Evolutionary conservation across 2,113 vertebrate genomes (phyloP).

Genomic region (Eidolon helvum): DNA sequence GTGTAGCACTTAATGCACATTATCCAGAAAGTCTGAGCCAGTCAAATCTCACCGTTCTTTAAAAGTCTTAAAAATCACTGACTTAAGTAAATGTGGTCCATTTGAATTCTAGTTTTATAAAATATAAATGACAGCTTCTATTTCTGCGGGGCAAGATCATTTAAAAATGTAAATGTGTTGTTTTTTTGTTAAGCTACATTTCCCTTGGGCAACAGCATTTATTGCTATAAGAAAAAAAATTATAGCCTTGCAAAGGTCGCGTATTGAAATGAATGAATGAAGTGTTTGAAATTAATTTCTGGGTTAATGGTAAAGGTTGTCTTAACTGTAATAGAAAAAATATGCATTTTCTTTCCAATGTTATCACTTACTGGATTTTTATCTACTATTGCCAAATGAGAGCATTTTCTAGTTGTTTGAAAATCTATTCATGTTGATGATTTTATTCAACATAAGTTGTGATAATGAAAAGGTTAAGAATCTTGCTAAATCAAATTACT

Average conservation of each 20-base stretch:
- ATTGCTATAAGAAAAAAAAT: conserved; percentile 27
- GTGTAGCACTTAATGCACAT: conserved; percentile 62
- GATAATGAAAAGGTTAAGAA: conserved; percentile 32
- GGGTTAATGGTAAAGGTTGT: not conserved
- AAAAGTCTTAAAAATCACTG: conserved; percentile 59
- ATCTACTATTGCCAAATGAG: conserved; percentile 40
- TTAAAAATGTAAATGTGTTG: conserved; percentile 54
- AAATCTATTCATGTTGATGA: conserved; percentile 23
- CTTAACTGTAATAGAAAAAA: conserved; percentile 42
- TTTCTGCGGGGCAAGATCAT: conserved; percentile 57
- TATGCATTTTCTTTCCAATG: not conserved
- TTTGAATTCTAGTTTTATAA: conserved; percentile 65
- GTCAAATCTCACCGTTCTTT: conserved; percentile 51
- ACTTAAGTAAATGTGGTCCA: conserved; percentile 62
- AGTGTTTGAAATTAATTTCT: conserved; percentile 41
- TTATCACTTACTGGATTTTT: conserved; percentile 42
- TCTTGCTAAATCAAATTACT: conserved; percentile 50
- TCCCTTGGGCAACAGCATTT: conserved; percentile 48
- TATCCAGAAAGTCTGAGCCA: conserved; percentile 52
- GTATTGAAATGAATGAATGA: conserved; percentile 46
- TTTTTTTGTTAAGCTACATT: conserved; percentile 61
- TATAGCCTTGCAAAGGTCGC: conserved; percentile 12
- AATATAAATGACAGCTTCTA: conserved; percentile 59
- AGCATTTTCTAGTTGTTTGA: conserved; percentile 35
- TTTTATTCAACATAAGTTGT: conserved; percentile 68